phyloP scores from a whole-genome alignment of 2,797 vertebrate genomes.

The Diceros bicornis region DNA sequence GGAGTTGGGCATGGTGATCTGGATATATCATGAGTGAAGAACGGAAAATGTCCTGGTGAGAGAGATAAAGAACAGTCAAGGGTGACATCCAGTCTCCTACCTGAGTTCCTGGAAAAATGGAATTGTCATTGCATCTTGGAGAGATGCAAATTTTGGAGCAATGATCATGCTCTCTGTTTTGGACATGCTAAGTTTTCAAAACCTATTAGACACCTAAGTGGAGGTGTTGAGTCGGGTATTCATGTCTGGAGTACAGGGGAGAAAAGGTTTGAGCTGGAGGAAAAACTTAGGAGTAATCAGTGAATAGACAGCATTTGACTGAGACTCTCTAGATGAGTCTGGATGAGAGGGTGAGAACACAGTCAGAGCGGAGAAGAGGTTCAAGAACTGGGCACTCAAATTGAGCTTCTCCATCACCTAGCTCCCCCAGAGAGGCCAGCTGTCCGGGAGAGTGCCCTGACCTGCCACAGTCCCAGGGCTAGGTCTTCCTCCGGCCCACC shows the following conservation, averaged over 20 bases:
- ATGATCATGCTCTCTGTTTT: not conserved
- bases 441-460: not conserved
- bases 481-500: not conserved
- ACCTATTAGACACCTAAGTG: not conserved
- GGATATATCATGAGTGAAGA: not conserved
- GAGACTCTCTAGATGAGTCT: not conserved
- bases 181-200: not conserved
- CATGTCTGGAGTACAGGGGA: not conserved
- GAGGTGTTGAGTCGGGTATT: not conserved
- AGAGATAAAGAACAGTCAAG: conserved; percentile 2
- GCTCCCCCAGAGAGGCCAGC: not conserved
- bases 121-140: not conserved
- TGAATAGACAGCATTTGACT: not conserved
- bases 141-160: not conserved
- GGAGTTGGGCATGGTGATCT: not conserved
- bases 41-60: not conserved
- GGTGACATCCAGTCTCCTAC: conserved; percentile 7
- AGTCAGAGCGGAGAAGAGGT: not conserved
- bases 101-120: not conserved
- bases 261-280: not conserved
- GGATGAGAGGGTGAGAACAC: not conserved
- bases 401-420: not conserved
- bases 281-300: not conserved
- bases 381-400: not conserved
- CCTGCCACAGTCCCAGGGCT: not conserved